A percentile compares a stretch with the other conserved stretches of the same genome.
Evolutionary conservation across 2,797 vertebrate species (phyloP).

Genomic region (Aselliscus stoliczkanus): DNA sequence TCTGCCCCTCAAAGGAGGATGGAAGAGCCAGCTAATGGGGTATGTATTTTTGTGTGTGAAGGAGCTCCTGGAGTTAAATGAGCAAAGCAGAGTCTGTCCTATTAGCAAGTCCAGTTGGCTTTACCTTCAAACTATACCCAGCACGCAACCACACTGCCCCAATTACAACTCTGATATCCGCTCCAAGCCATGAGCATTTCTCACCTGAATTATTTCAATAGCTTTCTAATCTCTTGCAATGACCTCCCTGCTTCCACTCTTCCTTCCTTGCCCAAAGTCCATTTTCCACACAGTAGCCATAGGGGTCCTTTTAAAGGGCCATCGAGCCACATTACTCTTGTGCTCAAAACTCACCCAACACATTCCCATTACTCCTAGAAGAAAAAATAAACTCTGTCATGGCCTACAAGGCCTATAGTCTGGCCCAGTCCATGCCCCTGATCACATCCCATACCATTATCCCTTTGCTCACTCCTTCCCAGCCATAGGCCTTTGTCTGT

Average conservation of each 20-base stretch:
- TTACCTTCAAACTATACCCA: neutral
- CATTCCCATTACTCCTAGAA: neutral
- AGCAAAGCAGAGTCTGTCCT: conserved; percentile 1
- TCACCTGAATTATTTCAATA: neutral
- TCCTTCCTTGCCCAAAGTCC: neutral
- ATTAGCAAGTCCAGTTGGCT: neutral
- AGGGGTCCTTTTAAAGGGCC: neutral
- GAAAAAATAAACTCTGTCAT: neutral
- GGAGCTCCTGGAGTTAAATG: neutral
- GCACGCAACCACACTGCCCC: neutral
- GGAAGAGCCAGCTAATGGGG: neutral
- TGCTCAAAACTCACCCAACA: neutral
- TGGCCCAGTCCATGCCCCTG: neutral
- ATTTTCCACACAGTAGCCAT: neutral
- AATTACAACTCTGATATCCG: neutral
- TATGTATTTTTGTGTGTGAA: neutral
- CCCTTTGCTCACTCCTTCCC: neutral
- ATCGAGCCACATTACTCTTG: neutral
- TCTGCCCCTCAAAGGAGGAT: neutral
- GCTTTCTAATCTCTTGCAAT: neutral
- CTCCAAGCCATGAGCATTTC: neutral
- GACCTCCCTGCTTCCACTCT: neutral
- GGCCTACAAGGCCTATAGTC: neutral
- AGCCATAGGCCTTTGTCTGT: neutral
- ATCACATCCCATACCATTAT: neutral